Percentiles rank a stretch among this genome's conserved stretches.
Evolutionary conservation across 2,888 invertebrate genomes (phyloP).

Genomic region (Erpobdella octoculata): DNA sequence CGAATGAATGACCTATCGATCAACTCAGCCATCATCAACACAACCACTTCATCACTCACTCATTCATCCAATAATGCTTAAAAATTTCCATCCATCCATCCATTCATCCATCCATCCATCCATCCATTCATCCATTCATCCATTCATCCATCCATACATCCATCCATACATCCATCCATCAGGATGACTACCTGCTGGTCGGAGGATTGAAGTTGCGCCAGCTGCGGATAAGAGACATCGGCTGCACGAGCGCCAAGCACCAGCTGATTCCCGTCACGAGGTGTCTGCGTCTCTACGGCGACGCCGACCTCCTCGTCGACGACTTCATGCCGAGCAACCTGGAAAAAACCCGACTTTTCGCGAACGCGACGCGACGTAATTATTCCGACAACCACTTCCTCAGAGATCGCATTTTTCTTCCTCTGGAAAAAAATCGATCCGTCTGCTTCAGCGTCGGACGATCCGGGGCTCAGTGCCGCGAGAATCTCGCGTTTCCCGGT

Average conservation of each 20-base stretch:
- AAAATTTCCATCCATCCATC: background rate
- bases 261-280: background rate
- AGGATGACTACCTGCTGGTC: slow-evolving; percentile 38
- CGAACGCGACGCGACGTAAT: no score
- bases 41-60: background rate
- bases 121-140: no score
- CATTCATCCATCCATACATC: no score
- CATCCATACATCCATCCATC: background rate
- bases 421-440: no score
- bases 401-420: no score
- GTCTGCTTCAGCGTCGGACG: no score
- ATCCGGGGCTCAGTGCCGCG: no score
- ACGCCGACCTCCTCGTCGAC: background rate
- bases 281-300: slow-evolving; percentile 16
- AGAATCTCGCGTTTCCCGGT: no score
- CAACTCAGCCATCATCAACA: background rate
- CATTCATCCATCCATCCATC: no score
- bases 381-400: no score
- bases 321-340: background rate
- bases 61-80: background rate
- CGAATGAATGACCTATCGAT: background rate
- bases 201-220: slow-evolving; percentile 45
- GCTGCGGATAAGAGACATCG: slow-evolving; percentile 38
- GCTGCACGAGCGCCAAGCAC: slow-evolving; percentile 33
- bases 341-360: no score